These are phyloP conservation scores for Coccyzus lansbergi DNA, from an alignment of 2,797 vertebrate species.

Conservation along the genomic window DNA sequence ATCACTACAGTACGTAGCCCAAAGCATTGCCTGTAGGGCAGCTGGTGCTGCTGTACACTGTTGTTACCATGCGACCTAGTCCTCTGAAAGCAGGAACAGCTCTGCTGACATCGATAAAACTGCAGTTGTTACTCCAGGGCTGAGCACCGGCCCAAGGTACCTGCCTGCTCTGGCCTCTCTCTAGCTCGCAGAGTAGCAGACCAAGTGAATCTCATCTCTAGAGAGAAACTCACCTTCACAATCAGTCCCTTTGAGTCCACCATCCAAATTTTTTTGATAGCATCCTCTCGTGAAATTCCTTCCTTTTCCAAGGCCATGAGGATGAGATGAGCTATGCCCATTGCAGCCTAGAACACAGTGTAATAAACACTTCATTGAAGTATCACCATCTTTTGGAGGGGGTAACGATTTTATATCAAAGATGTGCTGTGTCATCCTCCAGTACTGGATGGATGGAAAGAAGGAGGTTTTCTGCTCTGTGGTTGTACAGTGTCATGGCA, in stretches of 20 bases:
- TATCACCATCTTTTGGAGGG: not conserved
- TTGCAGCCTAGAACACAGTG: slow-evolving; percentile 84
- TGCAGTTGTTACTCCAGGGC: not conserved
- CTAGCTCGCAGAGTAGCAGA: not conserved
- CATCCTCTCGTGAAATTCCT: slow-evolving; percentile 84
- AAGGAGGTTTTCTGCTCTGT: not conserved
- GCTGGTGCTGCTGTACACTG: not conserved
- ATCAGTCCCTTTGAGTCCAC: slow-evolving; percentile 96
- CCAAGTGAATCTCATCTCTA: not conserved
- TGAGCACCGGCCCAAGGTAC: not conserved
- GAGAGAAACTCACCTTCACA: slow-evolving; percentile 86
- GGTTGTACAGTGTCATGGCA: not conserved
- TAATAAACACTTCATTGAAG: not conserved
- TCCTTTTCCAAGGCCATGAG: slow-evolving; percentile 97
- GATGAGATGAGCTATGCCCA: slow-evolving; percentile 93
- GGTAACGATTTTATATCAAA: not conserved
- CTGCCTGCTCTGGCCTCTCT: not conserved
- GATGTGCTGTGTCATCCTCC: not conserved
- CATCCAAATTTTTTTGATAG: slow-evolving; percentile 94
- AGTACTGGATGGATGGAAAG: not conserved
- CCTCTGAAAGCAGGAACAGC: not conserved
- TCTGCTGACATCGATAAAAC: not conserved
- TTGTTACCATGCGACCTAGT: not conserved
- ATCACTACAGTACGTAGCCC: not conserved
- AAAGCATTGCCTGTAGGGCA: fast-evolving